Evolutionary conservation across 1,140 invertebrate species (phyloP), one percentile per base, ranked within the genome.

Genomic region (Procambarus clarkii): DNA sequence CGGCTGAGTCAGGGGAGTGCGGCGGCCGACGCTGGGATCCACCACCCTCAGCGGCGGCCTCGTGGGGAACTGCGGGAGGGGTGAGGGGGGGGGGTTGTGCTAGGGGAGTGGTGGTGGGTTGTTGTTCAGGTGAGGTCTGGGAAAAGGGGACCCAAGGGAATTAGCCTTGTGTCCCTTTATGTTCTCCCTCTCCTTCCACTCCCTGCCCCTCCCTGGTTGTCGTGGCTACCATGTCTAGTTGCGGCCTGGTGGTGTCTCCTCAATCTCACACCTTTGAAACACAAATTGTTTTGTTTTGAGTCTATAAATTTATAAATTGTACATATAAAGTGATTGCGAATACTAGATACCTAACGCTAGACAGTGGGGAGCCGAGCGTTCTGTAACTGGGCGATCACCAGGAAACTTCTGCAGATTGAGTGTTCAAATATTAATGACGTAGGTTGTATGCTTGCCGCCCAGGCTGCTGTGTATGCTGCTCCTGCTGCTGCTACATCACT

Each of bases 141-240:
- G 81, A 83, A 69, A n/a, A 83, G 81, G 80, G 58, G 85, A 21
- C 50, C 69, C 74, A 60, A n/a, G 85, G 85, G 85, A 86, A 86
- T 86, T 86, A 86, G 69, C 24, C 85, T 21, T 24, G 58, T 4
- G n/a, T 54, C 50, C 48, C 54, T 86, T 86, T 78, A 54, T 78
- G 74, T 71, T 76, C 85, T 18, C 48, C 24, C 54, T n/a, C 13
- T 44, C 80, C 80, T 15, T 60, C 80, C 34, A 5, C 48, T 60
- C 50, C 58, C 48, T 21, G 7, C 50, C n/a, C 7, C 50, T 54
- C n/a, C 7, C 50, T 54, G 80, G 50, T 82, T 60, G 80, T 82
- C 80, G 60, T 82, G 80, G 50, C 54, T 82, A 54, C 80, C 54
- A 34, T 34, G 34, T 34, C 34, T 34, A 34, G 34, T 34, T 54